Conservation (phyloP, 35 echinoderm and acorn worm genomes). For the Hemicentrotus pulcherrimus region DNA sequence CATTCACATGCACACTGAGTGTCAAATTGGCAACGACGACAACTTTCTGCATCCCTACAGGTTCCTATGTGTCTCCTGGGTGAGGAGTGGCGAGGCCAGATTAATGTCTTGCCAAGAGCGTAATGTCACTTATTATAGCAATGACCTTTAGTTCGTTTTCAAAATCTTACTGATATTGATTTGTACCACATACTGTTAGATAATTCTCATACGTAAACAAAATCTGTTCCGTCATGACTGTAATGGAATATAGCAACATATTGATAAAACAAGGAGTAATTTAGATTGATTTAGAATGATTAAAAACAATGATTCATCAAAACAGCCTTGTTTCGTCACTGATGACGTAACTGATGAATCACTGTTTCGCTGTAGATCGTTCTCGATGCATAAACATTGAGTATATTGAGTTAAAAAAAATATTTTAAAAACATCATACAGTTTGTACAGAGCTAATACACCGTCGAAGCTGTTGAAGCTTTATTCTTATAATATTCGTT, state of each 20-base stretch:
- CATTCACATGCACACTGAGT: not conserved
- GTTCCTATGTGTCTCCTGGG: not conserved
- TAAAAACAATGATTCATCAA: constrained; percentile 1
- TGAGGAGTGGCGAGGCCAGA: not conserved
- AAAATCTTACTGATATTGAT: not conserved
- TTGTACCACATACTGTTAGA: not conserved
- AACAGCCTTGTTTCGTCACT: not conserved
- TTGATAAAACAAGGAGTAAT: not conserved
- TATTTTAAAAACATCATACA: too few relatives aligned
- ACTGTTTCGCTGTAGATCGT: not conserved
- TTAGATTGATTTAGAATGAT: constrained; percentile 4
- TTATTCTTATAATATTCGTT: too few relatives aligned
- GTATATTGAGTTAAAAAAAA: not conserved
- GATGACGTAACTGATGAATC: not conserved
- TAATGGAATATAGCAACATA: not conserved
- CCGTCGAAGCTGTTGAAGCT: too few relatives aligned
- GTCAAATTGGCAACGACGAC: not conserved
- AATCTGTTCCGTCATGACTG: not conserved
- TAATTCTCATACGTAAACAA: not conserved
- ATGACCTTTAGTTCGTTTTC: not conserved
- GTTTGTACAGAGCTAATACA: too few relatives aligned
- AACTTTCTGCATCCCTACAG: not conserved
- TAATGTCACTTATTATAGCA: not conserved
- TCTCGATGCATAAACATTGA: not conserved
- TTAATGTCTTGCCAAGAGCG: not conserved